A percentile compares a stretch with the other conserved stretches of the same genome.
Evolutionary conservation across 2,797 vertebrate species (phyloP).

Genomic region (Moxostoma hubbsi): DNA sequence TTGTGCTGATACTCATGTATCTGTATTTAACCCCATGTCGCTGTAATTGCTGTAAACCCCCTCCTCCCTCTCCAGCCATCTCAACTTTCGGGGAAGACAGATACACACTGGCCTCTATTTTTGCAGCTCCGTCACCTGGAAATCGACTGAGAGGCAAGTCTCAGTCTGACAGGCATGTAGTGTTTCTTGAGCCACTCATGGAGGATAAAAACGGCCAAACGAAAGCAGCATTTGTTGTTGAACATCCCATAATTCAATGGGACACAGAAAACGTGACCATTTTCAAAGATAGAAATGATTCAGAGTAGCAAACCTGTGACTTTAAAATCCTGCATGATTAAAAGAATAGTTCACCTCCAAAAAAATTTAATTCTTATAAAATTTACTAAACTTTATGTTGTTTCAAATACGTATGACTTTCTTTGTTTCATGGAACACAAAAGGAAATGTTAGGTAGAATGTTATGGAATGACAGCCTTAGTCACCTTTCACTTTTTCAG

Average conservation of each 20-base stretch:
- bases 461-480: no score
- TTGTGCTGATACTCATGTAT: conserved; percentile 88
- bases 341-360: neutral
- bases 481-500: no score
- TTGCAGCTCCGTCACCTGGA: conserved; percentile 73
- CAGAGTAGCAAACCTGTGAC: conserved; percentile 10
- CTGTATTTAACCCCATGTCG: conserved; percentile 89
- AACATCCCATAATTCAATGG: conserved; percentile 64
- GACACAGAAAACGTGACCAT: conserved; percentile 46
- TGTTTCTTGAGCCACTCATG: conserved; percentile 85
- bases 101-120: conserved; percentile 79
- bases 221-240: conserved; percentile 70
- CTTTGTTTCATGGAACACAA: no score
- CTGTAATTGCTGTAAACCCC: conserved; percentile 81
- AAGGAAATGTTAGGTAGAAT: no score
- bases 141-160: conserved; percentile 73
- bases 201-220: conserved; percentile 75
- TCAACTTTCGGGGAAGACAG: conserved; percentile 77
- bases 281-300: conserved; percentile 28
- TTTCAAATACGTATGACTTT: no score
- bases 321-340: neutral
- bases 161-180: conserved; percentile 83
- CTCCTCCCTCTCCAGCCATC: conserved; percentile 59
- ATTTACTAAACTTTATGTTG: no score
- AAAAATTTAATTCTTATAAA: no score